Conservation (phyloP, 1,140 invertebrate genomes). For the Caenorhabditis remanei region DNA sequence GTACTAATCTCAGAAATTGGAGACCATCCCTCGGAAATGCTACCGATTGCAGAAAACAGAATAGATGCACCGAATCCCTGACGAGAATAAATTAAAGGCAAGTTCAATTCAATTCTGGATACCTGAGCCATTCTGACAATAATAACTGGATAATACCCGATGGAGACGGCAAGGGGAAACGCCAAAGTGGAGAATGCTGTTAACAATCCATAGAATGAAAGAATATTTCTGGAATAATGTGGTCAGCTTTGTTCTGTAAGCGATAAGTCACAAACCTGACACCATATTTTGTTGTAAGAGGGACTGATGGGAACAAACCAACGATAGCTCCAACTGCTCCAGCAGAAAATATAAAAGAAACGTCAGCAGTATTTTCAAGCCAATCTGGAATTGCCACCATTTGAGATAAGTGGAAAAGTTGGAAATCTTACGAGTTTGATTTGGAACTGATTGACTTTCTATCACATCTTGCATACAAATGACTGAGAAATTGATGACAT, state of each 20-base stretch:
- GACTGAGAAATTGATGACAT: constrained; percentile 25
- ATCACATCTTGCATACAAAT: constrained; percentile 44
- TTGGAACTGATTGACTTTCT: neutral
- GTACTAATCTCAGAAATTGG: constrained; percentile 68
- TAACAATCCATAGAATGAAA: constrained; percentile 72
- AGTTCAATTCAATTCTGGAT: neutral
- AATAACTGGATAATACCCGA: constrained; percentile 68
- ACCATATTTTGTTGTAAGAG: neutral
- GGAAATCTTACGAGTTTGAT: constrained; percentile 1
- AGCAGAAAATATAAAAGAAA: constrained; percentile 5
- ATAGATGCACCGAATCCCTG: constrained; percentile 72
- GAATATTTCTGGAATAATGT: constrained; percentile 65
- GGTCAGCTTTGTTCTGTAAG: neutral
- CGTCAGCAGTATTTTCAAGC: constrained; percentile 17
- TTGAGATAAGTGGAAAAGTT: neutral
- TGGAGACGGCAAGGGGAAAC: constrained; percentile 68
- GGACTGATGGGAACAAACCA: constrained; percentile 2
- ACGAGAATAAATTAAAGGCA: neutral
- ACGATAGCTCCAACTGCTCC: constrained; percentile 11
- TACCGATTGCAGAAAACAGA: constrained; percentile 71
- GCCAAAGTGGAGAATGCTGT: constrained; percentile 73
- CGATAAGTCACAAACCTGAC: neutral
- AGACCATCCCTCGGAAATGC: constrained; percentile 72
- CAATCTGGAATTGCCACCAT: neutral
- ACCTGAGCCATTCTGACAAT: constrained; percentile 71